Evolutionary conservation across 2,113 vertebrate genomes (phyloP).

Genomic region (Raja brachyura): DNA sequence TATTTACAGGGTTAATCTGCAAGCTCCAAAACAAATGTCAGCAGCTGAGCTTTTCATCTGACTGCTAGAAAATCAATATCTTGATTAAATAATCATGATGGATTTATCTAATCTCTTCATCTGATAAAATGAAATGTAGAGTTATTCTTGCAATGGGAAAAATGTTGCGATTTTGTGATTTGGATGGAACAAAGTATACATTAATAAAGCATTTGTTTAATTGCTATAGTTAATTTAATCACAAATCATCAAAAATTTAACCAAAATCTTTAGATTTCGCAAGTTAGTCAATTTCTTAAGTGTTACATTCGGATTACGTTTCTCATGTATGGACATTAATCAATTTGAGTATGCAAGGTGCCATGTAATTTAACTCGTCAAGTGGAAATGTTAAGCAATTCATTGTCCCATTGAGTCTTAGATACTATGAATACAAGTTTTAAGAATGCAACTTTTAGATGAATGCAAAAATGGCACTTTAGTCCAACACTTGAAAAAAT

Average conservation of each 20-base stretch:
- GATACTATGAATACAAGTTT: neutral
- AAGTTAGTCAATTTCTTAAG: neutral
- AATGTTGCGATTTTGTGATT: neutral
- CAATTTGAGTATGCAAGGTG: neutral
- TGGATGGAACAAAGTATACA: neutral
- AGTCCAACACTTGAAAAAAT: neutral
- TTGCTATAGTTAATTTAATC: neutral
- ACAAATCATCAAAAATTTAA: neutral
- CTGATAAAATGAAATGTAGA: neutral
- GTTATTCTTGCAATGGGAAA: neutral
- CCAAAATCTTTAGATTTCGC: neutral
- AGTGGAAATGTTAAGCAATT: neutral
- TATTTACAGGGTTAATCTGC: conserved; percentile 39
- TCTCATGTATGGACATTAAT: neutral
- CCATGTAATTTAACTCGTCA: neutral
- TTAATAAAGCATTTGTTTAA: neutral
- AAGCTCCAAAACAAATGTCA: conserved; percentile 20
- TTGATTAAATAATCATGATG: conserved; percentile 19
- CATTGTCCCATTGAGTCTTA: neutral
- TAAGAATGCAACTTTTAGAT: neutral
- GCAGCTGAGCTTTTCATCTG: conserved; percentile 1
- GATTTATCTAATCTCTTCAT: neutral
- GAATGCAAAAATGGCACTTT: neutral
- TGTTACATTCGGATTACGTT: neutral
- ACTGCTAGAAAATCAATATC: neutral